Evolutionary conservation across 2,797 vertebrate genomes (phyloP).

Genomic region (Heliangelus exortis): DNA sequence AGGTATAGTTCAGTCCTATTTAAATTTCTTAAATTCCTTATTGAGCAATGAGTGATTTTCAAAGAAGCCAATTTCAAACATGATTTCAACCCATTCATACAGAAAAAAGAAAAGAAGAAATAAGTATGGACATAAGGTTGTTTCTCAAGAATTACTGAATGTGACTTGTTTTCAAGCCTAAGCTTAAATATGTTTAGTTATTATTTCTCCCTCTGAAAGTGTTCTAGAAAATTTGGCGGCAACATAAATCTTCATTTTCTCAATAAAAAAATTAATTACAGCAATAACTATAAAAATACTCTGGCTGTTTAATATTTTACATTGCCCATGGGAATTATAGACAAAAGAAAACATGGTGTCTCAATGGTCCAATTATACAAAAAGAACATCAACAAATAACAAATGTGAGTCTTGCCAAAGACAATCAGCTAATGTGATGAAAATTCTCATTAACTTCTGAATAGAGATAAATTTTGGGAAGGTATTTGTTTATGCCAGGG

Average conservation of each 20-base stretch:
- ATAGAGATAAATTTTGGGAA: background rate
- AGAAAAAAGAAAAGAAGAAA: background rate
- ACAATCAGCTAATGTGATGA: background rate
- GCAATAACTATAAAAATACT: background rate
- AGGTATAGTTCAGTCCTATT: background rate
- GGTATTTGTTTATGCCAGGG: background rate
- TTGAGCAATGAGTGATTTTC: background rate
- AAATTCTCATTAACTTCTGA: background rate
- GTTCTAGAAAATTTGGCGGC: background rate
- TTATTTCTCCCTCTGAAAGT: background rate
- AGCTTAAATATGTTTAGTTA: background rate
- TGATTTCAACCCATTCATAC: background rate
- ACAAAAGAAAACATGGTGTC: background rate
- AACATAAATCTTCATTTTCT: background rate
- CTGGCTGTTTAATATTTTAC: background rate
- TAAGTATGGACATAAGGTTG: background rate
- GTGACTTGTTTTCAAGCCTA: background rate
- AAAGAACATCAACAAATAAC: background rate
- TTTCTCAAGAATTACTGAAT: background rate
- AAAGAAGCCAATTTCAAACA: background rate
- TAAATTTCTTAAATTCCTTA: background rate
- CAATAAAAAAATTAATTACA: background rate
- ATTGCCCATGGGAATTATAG: background rate
- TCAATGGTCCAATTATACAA: background rate
- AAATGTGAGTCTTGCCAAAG: background rate